Evolutionary conservation across 2,113 vertebrate species (phyloP).

Genomic region (Lagopus leucura): DNA sequence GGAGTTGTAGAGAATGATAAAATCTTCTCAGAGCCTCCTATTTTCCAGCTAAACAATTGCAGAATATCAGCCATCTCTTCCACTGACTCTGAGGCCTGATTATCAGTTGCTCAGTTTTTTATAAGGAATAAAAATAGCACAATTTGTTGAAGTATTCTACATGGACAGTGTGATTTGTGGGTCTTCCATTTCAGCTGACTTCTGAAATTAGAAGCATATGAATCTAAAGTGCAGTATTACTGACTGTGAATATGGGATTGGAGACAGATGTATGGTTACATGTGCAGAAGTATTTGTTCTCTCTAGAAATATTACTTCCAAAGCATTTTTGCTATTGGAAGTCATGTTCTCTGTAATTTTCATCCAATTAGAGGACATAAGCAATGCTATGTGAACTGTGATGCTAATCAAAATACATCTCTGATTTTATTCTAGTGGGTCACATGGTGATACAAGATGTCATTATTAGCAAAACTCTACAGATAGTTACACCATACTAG

Average conservation of each 20-base stretch:
- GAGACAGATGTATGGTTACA: not conserved
- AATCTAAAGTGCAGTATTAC: not conserved
- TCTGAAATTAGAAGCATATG: not conserved
- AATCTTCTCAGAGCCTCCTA: too few species aligned
- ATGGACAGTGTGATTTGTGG: not conserved
- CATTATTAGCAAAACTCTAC: conserved; percentile 12
- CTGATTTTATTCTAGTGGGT: not conserved
- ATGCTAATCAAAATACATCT: conserved; percentile 35
- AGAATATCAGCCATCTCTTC: too few species aligned
- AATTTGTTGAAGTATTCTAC: not conserved
- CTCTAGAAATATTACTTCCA: not conserved
- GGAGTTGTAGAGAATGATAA: too few species aligned
- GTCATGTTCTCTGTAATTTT: conserved; percentile 6
- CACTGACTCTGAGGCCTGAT: too few species aligned
- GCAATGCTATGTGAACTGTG: not conserved
- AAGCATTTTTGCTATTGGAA: not conserved
- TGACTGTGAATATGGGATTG: not conserved
- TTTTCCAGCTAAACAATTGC: too few species aligned
- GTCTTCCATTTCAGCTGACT: not conserved
- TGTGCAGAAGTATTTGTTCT: not conserved
- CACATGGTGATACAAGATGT: not conserved
- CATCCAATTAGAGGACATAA: conserved; percentile 12
- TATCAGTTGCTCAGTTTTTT: not conserved
- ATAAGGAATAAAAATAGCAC: not conserved
- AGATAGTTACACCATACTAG: conserved; percentile 1